Evolutionary conservation across 2,113 vertebrate genomes (phyloP).

Genomic region (Pao palembangensis): DNA sequence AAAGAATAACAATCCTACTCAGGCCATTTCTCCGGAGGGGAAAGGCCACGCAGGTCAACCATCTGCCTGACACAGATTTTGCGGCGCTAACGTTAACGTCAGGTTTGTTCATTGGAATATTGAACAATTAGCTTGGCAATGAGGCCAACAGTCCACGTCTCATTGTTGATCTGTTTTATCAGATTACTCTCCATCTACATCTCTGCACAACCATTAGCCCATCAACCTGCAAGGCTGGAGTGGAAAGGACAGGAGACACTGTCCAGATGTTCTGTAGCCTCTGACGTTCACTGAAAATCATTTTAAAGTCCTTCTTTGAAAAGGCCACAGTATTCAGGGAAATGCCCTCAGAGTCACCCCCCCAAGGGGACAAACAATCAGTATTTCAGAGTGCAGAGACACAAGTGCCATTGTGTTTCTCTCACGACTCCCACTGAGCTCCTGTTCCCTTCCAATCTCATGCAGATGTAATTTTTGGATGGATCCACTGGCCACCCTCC

Average conservation of each 20-base stretch:
- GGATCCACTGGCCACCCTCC: slow-evolving; percentile 38
- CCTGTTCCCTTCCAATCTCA: slow-evolving; percentile 36
- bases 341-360: not conserved
- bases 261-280: not conserved
- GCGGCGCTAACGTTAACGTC: no score
- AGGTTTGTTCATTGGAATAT: not conserved
- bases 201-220: not conserved
- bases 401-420: slow-evolving; percentile 40
- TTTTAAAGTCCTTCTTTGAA: no score
- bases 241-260: not conserved
- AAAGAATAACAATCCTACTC: not conserved
- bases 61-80: not conserved
- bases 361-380: slow-evolving; percentile 1
- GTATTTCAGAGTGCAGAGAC: slow-evolving; percentile 10
- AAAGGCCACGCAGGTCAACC: no score
- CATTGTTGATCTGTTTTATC: not conserved
- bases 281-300: no score
- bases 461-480: slow-evolving; percentile 62
- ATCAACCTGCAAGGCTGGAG: not conserved
- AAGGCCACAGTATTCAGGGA: no score
- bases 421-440: slow-evolving; percentile 22
- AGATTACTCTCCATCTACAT: not conserved
- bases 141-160: not conserved
- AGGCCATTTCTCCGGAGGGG: not conserved
- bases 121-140: not conserved